phyloP scores from a whole-genome alignment of 2,113 vertebrate species.

The Coptodon rendalli region DNA sequence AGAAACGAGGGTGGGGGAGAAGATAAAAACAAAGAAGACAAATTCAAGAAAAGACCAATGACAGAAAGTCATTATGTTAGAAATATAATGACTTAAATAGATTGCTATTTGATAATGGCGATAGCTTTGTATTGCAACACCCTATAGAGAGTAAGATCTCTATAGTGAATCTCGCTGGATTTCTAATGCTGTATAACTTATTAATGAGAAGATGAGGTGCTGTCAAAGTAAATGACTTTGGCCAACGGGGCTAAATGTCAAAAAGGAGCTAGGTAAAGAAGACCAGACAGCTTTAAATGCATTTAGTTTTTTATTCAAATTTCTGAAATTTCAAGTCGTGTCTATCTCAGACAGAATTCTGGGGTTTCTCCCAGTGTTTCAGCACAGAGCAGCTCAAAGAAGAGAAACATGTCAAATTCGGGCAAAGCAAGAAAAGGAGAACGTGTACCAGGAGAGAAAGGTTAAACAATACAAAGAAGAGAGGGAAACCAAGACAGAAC shows the following conservation, averaged over 20 bases:
- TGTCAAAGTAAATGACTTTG: constrained; percentile 57
- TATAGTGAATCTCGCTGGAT: constrained; percentile 26
- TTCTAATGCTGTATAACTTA: constrained; percentile 61
- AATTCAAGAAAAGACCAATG: constrained; percentile 30
- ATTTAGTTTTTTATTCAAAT: background rate
- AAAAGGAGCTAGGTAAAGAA: background rate
- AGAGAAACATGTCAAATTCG: background rate
- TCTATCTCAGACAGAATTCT: background rate
- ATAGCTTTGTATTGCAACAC: constrained; percentile 53
- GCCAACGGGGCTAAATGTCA: background rate
- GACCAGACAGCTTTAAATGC: background rate
- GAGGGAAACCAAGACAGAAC: background rate
- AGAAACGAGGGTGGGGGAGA: constrained; percentile 12
- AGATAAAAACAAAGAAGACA: background rate
- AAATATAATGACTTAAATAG: constrained; percentile 47
- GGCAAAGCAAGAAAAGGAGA: background rate
- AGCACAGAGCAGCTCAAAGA: background rate
- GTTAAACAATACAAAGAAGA: constrained; percentile 12
- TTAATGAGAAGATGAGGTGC: constrained; percentile 57
- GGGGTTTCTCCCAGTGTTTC: background rate
- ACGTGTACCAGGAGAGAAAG: background rate
- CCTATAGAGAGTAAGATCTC: constrained; percentile 27
- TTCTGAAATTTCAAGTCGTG: background rate
- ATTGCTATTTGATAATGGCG: constrained; percentile 38
- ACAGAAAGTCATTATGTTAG: constrained; percentile 47